A percentile compares a stretch with the other conserved stretches of the same genome.
These are phyloP conservation scores for Drosophila bunnanda DNA, from an alignment of 2,888 invertebrate species.

Conservation along the genomic window DNA sequence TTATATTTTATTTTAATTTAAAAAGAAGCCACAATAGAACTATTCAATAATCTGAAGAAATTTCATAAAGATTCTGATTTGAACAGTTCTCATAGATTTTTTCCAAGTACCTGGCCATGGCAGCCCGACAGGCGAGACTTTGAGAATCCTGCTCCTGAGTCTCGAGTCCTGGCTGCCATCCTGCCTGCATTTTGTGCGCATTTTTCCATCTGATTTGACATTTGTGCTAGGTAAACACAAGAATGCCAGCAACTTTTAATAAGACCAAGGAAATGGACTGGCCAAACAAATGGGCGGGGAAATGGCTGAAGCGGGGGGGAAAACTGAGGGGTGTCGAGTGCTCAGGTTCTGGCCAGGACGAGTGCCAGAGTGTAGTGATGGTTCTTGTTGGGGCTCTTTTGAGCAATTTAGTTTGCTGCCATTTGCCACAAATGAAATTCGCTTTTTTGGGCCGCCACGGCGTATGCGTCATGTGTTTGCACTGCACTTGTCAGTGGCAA, in stretches of 20 bases:
- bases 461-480: slow-evolving; percentile 64
- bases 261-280: slow-evolving; percentile 45
- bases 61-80: not conserved
- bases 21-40: not conserved
- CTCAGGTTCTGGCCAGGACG: slow-evolving; percentile 29
- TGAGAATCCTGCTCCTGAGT: not conserved
- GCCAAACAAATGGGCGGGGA: slow-evolving; percentile 7
- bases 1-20: not conserved
- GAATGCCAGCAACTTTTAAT: slow-evolving; percentile 47
- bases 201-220: slow-evolving; percentile 46
- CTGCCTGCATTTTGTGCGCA: slow-evolving; percentile 31
- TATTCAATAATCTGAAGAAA: not conserved
- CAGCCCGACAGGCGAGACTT: not conserved
- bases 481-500: slow-evolving; percentile 47
- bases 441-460: slow-evolving; percentile 54
- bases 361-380: slow-evolving; percentile 3
- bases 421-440: slow-evolving; percentile 76
- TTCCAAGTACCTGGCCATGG: slow-evolving; percentile 16
- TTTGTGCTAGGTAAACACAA: slow-evolving; percentile 48
- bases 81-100: not conserved
- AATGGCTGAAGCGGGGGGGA: too few relatives aligned
- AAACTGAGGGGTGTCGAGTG: slow-evolving; percentile 7
- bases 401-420: slow-evolving; percentile 44
- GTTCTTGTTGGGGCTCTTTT: slow-evolving; percentile 38
- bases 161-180: slow-evolving; percentile 6